Conservation (phyloP, 2,113 vertebrate species). For the Asarcornis scutulata region DNA sequence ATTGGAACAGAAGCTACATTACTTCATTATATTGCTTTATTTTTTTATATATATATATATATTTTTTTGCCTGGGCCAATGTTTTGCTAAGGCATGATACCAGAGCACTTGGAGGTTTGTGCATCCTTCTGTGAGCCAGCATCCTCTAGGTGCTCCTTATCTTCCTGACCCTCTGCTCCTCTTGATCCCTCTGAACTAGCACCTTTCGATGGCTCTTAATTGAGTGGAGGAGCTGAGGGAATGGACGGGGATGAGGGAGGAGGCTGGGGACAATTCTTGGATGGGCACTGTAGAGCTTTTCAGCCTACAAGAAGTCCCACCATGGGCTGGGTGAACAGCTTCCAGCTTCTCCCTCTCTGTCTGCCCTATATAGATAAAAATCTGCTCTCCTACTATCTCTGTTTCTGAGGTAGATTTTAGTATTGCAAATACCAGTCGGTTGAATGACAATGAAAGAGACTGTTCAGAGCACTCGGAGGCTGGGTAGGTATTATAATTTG, state of each 20-base stretch:
- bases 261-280: neutral
- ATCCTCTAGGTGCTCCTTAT: neutral
- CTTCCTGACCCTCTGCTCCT: neutral
- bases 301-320: neutral
- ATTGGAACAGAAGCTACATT: neutral
- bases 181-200: neutral
- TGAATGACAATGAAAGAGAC: neutral
- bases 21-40: neutral
- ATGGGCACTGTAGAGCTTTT: neutral
- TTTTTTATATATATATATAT: neutral
- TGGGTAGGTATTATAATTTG: slow-evolving; percentile 5
- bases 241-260: neutral
- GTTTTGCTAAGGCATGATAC: neutral
- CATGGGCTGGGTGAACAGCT: neutral
- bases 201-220: neutral
- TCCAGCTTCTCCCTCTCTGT: neutral
- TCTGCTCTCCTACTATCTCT: neutral
- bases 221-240: neutral
- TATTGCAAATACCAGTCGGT: neutral
- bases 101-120: neutral
- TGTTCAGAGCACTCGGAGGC: neutral
- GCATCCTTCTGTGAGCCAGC: neutral
- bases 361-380: neutral
- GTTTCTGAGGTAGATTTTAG: neutral
- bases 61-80: neutral